Evolutionary conservation across 2,113 vertebrate genomes (phyloP), one percentile per base, ranked within the genome.

Genomic region (Oncorhynchus keta): DNA sequence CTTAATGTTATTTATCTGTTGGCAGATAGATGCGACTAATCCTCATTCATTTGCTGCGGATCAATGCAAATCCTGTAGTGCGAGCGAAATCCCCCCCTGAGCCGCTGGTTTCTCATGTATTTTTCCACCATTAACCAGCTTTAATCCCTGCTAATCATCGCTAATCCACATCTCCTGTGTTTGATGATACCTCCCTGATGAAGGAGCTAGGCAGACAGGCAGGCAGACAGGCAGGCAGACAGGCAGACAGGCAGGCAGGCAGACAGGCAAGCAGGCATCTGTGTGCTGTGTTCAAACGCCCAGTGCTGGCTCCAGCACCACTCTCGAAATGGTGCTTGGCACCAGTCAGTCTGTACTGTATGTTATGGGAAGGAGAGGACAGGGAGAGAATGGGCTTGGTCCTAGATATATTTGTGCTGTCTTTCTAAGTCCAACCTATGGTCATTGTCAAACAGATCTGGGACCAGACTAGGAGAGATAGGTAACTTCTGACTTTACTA

Each of bases 1-100:
- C 93, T 92, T 93, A 93, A 93, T 93, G 91, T 93, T 94, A 92
- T 94, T 93, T 94, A 93, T 94, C 92, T 93, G 90, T 93, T 91
- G 92, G 91, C 92, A 90, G 91, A 94, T 93, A 93, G 90, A 93
- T 90, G 92, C 86, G 84, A 85, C 92, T 94, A 94, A 94, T 94
- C 94, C 94, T 91, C 90, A 92, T 94, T 94, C 93, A 94, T 94
- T 94, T 94, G 90, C 93, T 89, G 84, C 90, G 91, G 93, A 94
- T 94, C 93, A 94, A 93, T 93, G 93, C 92, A 93, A 94, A 94
- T 94, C 93, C 92, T 83, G 88, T 91, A 85, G 91, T 73, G 88
- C 84, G 90, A 92, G 89, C 87, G 77, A 91, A 89, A 91, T 89
- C 83, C 86, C 78, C 81, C 82, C 82, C 72, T 28, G 86, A 91